Evolutionary conservation across 2,113 vertebrate species (phyloP), one percentile per base, ranked within the genome.

Genomic region (Alces alces): DNA sequence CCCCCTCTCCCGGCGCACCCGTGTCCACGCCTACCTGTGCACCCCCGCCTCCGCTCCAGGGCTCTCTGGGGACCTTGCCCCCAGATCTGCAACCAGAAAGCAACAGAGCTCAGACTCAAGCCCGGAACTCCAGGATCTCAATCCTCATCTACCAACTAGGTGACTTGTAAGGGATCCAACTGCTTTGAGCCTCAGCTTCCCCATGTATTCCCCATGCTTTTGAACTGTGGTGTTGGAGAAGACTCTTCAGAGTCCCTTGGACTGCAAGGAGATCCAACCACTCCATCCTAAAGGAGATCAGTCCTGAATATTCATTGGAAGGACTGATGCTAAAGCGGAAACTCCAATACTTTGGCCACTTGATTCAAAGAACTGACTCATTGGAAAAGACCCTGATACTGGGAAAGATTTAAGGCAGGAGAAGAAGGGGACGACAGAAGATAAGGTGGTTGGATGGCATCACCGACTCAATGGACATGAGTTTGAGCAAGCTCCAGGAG

Each of bases 1-100:
- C 15, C 23, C 47, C 47, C 27, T 64, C 25, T 64, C 50, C 6
- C 3, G 2, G 27, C 0, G 0, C 2, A 2, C 12, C 50, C 4
- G 39, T 11, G 54, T 13, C 54, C 80, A 47, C 14, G 45, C 30
- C 58, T 39, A 16, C 16, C 30, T 13, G 13, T 2, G 30, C 45
- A 9, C 4, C 36, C 6, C 4, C 0, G 5, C 19, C 25, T 30
- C 23, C 1, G 0, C n/a, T 6, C 27, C 45, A 28, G 4, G 58
- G 55, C 58, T 58, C 19, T 1, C 9, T 6, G 58, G 9, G 11
- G 8, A 13, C 52, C 17, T 13, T 5, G 7, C 80, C 45, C 45
- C 58, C 36, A 2, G 79, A 28, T 14, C 10, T 52, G 47, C 27
- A n/a, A 1, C 5, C 39, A 2, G 28, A 64, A 88, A 60, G 19